Evolutionary conservation across 2,888 invertebrate genomes (phyloP).

Genomic region (Ptychoptera contaminata): DNA sequence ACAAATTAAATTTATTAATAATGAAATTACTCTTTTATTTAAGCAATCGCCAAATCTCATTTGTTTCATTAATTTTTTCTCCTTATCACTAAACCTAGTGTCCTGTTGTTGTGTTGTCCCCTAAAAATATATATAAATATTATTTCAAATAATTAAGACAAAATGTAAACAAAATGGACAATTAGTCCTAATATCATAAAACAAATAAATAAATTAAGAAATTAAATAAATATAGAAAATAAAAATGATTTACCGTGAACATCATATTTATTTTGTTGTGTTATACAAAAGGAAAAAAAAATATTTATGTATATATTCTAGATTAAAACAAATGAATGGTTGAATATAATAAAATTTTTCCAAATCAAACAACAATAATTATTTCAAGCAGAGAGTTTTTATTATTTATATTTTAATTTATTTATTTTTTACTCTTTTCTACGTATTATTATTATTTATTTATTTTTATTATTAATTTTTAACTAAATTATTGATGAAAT

Average conservation of each 20-base stretch:
- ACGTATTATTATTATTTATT: no score
- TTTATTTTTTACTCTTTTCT: no score
- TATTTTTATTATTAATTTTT: no score
- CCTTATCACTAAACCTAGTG: slow-evolving; percentile 98
- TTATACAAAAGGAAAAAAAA: slow-evolving; percentile 5
- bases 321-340: no score
- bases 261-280: slow-evolving; percentile 26
- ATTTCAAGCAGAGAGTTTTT: no score
- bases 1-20: not conserved
- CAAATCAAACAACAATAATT: no score
- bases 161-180: not conserved
- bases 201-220: no score
- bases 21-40: slow-evolving; percentile 63
- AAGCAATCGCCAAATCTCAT: slow-evolving; percentile 96
- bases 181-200: not conserved
- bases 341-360: no score
- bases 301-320: no score
- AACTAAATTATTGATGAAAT: no score
- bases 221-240: not conserved
- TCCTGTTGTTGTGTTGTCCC: slow-evolving; percentile 98
- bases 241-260: slow-evolving; percentile 32
- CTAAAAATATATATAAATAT: slow-evolving; percentile 33
- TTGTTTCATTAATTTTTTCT: slow-evolving; percentile 95
- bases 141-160: not conserved
- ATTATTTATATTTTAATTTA: no score